Percentiles rank a stretch among this genome's conserved stretches.
phyloP scores from a whole-genome alignment of 1,140 invertebrate genomes.

The Drosophila bocki region DNA sequence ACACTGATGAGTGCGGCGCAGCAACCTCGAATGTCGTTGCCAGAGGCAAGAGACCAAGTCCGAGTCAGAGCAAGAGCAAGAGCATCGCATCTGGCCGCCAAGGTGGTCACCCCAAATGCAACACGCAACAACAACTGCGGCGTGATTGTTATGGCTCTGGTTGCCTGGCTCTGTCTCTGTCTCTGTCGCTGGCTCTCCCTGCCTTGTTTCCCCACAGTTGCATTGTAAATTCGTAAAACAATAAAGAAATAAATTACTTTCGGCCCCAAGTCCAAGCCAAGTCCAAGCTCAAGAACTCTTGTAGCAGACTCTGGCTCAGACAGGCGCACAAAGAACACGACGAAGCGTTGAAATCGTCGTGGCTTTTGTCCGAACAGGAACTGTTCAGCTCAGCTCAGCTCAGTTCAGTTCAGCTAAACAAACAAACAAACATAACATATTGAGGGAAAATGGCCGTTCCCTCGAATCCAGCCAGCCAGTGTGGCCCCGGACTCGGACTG shows the following conservation, averaged over 20 bases:
- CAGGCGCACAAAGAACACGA: constrained; percentile 72
- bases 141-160: constrained; percentile 81
- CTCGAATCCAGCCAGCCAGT: constrained; percentile 73
- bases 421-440: constrained; percentile 38
- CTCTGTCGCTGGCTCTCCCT: constrained; percentile 41
- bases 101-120: constrained; percentile 82
- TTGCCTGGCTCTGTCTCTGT: constrained; percentile 15
- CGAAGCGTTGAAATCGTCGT: constrained; percentile 84
- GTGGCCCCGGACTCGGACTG: constrained; percentile 51
- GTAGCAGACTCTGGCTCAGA: constrained; percentile 31
- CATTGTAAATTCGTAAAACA: constrained; percentile 85
- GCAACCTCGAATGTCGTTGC: constrained; percentile 44
- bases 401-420: background rate
- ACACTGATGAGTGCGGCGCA: constrained; percentile 78
- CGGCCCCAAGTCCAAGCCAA: constrained; percentile 67
- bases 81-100: constrained; percentile 60
- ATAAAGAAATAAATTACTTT: constrained; percentile 85
- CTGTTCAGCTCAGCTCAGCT: constrained; percentile 22
- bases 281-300: constrained; percentile 79
- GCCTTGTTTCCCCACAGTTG: constrained; percentile 75
- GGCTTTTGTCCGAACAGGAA: constrained; percentile 69
- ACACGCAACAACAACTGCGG: constrained; percentile 80
- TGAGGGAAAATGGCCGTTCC: constrained; percentile 68
- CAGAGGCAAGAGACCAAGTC: constrained; percentile 45
- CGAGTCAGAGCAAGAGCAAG: constrained; percentile 13